Evolutionary conservation across 2,888 invertebrate species (phyloP).

Genomic region (Diaprepes abbreviatus): DNA sequence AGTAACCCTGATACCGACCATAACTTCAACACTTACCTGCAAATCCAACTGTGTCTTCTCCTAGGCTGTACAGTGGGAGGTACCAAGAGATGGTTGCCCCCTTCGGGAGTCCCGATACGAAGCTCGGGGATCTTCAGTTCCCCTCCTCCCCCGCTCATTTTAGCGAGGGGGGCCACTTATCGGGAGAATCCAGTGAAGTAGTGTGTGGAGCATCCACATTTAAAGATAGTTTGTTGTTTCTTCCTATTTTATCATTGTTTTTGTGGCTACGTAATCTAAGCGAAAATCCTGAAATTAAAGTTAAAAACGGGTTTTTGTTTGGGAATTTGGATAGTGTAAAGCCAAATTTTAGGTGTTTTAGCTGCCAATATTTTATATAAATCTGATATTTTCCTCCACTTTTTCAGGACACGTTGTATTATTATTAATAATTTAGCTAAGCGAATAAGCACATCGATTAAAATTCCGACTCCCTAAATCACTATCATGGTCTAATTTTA

Average conservation of each 20-base stretch:
- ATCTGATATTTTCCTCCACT: too few relatives aligned
- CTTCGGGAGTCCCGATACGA: conserved; percentile 74
- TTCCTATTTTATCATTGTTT: not conserved
- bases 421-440: too few relatives aligned
- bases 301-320: not conserved
- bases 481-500: too few relatives aligned
- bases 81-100: conserved; percentile 64
- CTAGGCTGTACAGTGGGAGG: conserved; percentile 70
- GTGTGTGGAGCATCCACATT: not conserved
- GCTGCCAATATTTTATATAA: too few relatives aligned
- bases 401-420: too few relatives aligned
- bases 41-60: conserved; percentile 83
- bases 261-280: not conserved
- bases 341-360: not conserved
- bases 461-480: too few relatives aligned
- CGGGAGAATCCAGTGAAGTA: conserved; percentile 9
- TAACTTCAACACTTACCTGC: conserved; percentile 80
- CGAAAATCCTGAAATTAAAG: not conserved
- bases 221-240: not conserved
- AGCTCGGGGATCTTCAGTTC: conserved; percentile 78
- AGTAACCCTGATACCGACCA: too few relatives aligned
- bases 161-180: conserved; percentile 21
- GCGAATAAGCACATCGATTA: too few relatives aligned
- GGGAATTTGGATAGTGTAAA: too few relatives aligned
- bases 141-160: conserved; percentile 68